Evolutionary conservation across 2,113 vertebrate genomes (phyloP), one percentile per base, ranked within the genome.

Genomic region (Sclerurus mexicanus): DNA sequence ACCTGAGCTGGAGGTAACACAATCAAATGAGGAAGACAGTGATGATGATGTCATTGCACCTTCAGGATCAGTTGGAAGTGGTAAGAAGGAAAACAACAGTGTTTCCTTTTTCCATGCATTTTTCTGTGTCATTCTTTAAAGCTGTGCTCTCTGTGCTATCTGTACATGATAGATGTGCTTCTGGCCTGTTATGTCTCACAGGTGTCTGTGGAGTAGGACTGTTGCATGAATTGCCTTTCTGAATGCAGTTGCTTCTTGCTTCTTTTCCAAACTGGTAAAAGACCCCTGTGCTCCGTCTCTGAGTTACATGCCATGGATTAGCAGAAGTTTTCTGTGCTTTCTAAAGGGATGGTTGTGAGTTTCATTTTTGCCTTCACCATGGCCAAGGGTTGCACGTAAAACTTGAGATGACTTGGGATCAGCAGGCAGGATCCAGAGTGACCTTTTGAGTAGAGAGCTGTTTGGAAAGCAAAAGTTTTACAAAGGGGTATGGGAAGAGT

Each of bases 11-110:
- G 98, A 99, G 85, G 98, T 99, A 44, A 97, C 99, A 0, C 99
- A 99, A 46, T 99, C 99, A 49, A 99, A 99, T 3, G 99, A 99
- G 96, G 99, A 99, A 20, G 99, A 99, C 95, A 99, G 99, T 31
- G 99, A 99, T 5, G 99, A 99, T 49, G 98, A 98, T 19, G 97
- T 98, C 78, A 97, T 98, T 76, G 97, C 98, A 71, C 98, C 98
- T 9, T 96, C 98, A 2, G 98, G 97, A 89, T 95, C 98, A 85
- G 69, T 96, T 31, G 98, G 98, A 95, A 97, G 98, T 67, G 97
- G 98, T 99, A 95, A 98, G 95, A 47, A 64, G 74, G 66, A 86
- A 23, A 66, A 37, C 10, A 60, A 0, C 1, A 8, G 28, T 46
- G 18, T 17, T 82, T 63, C 12, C 73, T 75, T 52, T 91, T 67